Evolutionary conservation across 2,888 invertebrate genomes (phyloP).

Genomic region (Drosophila macrothrix): DNA sequence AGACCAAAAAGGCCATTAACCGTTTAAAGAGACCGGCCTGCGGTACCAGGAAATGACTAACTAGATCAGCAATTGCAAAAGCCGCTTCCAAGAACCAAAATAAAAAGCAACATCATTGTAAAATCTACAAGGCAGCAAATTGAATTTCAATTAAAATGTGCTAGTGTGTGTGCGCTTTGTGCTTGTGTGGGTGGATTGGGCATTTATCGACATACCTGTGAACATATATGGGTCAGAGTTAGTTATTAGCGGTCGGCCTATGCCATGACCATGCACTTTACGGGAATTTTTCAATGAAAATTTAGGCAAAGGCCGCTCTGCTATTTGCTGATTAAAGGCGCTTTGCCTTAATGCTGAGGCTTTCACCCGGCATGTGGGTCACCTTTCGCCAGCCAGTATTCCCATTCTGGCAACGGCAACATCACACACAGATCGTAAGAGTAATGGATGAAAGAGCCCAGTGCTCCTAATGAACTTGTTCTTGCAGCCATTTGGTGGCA

Average conservation of each 20-base stretch:
- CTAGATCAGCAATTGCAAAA: slow-evolving; percentile 32
- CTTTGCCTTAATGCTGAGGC: slow-evolving; percentile 57
- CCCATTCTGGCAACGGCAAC: slow-evolving; percentile 28
- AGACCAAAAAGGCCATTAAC: slow-evolving; percentile 36
- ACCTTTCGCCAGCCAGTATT: slow-evolving; percentile 70
- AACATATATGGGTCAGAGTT: slow-evolving; percentile 66
- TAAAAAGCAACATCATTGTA: slow-evolving; percentile 1
- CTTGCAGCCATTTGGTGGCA: slow-evolving; percentile 40
- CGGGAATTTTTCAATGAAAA: slow-evolving; percentile 67
- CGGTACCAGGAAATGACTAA: slow-evolving; percentile 37
- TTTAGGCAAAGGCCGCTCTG: slow-evolving; percentile 69
- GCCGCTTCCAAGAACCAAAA: slow-evolving; percentile 12
- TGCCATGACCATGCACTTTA: slow-evolving; percentile 72
- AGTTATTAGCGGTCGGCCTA: slow-evolving; percentile 65
- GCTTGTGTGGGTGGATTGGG: slow-evolving; percentile 4
- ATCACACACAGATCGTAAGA: slow-evolving; percentile 21
- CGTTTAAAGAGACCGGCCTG: slow-evolving; percentile 39
- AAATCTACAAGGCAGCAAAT: slow-evolving; percentile 36
- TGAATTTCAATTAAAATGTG: slow-evolving; percentile 69
- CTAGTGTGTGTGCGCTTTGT: slow-evolving; percentile 25
- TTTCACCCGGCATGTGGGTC: slow-evolving; percentile 77
- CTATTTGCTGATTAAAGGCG: slow-evolving; percentile 70
- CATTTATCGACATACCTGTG: neutral
- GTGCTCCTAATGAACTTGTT: slow-evolving; percentile 73
- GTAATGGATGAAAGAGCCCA: slow-evolving; percentile 21